Evolutionary conservation across 2,888 invertebrate species (phyloP).

Genomic region (Chrysolina oricalcia): DNA sequence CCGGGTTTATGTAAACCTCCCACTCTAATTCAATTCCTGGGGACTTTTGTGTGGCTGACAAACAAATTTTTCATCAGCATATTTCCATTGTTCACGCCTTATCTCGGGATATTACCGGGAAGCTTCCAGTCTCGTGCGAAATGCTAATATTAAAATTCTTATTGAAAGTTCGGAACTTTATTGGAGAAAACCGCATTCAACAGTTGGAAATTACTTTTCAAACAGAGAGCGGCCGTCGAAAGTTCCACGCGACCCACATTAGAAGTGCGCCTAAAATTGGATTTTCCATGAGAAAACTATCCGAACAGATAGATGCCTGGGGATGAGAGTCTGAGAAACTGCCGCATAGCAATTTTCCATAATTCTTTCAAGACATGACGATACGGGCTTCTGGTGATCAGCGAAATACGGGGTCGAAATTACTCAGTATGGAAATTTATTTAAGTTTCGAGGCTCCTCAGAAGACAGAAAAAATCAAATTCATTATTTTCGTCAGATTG

Average conservation of each 20-base stretch:
- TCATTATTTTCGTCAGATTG: too few relatives aligned
- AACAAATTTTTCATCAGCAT: not conserved
- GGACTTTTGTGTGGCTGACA: too few relatives aligned
- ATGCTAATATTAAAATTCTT: not conserved
- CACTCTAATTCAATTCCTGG: too few relatives aligned
- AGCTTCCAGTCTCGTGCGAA: not conserved
- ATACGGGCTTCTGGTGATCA: too few relatives aligned
- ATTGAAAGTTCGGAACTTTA: not conserved
- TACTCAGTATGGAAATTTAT: too few relatives aligned
- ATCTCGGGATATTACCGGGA: not conserved
- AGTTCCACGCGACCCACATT: not conserved
- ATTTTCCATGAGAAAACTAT: not conserved
- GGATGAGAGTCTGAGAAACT: not conserved
- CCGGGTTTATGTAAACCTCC: too few relatives aligned
- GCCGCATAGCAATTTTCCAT: not conserved
- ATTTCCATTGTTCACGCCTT: not conserved
- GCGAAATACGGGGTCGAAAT: too few relatives aligned
- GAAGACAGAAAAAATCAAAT: too few relatives aligned
- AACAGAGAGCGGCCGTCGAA: not conserved
- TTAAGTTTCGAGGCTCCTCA: too few relatives aligned
- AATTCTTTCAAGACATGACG: not conserved
- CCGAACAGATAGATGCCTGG: not conserved
- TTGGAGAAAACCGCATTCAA: constrained; percentile 5
- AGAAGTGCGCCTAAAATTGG: not conserved
- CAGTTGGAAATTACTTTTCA: constrained; percentile 15